These are phyloP conservation scores for Blastomussa wellsi DNA, from an alignment of 92 coral and sea anemone species.

Conservation along the genomic window DNA sequence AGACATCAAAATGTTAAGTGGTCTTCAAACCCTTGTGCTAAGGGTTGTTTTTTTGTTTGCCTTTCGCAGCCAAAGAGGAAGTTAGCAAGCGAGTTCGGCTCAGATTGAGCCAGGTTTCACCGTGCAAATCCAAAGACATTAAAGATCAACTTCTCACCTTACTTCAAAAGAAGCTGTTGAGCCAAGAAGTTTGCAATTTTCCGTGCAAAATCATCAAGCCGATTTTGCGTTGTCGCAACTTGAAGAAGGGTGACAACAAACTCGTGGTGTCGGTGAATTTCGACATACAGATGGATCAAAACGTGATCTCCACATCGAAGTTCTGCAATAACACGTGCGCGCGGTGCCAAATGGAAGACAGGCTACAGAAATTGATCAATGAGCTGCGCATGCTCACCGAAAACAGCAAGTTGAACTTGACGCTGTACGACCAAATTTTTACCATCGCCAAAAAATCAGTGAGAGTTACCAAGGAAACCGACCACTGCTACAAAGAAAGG, in stretches of 20 bases:
- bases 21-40: neutral
- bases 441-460: conserved; percentile 56
- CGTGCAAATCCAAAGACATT: conserved; percentile 43
- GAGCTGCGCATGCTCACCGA: conserved; percentile 68
- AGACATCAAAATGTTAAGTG: neutral
- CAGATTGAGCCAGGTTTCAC: conserved; percentile 60
- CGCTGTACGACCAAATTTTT: conserved; percentile 70
- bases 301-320: conserved; percentile 57
- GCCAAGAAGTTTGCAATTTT: conserved; percentile 71
- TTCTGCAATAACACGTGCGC: conserved; percentile 79
- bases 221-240: conserved; percentile 60
- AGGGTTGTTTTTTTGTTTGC: neutral
- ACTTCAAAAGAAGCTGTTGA: conserved; percentile 65
- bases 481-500: neutral
- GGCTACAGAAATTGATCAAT: conserved; percentile 71
- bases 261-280: conserved; percentile 62
- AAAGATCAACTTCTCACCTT: conserved; percentile 55
- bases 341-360: conserved; percentile 78
- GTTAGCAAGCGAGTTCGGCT: conserved; percentile 71
- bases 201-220: conserved; percentile 78
- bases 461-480: conserved; percentile 44
- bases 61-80: conserved; percentile 6
- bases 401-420: conserved; percentile 66
- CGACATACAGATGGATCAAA: conserved; percentile 70
- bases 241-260: conserved; percentile 12